Evolutionary conservation across 2,797 vertebrate species (phyloP).

Genomic region (Danio albolineatus): DNA sequence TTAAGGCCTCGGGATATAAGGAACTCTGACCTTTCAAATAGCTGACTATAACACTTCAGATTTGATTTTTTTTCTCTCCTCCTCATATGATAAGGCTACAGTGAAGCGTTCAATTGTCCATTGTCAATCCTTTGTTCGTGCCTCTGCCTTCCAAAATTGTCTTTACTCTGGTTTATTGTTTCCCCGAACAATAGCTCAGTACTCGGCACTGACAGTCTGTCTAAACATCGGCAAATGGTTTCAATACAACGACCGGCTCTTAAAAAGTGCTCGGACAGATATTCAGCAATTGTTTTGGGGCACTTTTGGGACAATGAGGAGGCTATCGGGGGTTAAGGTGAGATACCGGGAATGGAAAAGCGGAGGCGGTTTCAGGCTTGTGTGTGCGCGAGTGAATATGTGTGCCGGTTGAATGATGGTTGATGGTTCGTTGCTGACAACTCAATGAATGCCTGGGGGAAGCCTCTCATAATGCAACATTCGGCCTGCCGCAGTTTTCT

Average conservation of each 20-base stretch:
- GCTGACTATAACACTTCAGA: constrained; percentile 73
- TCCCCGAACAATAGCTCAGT: constrained; percentile 39
- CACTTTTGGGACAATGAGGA: constrained; percentile 37
- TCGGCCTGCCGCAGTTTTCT: constrained; percentile 74
- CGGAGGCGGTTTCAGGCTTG: constrained; percentile 31
- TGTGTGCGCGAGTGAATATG: background rate
- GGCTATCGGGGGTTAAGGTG: constrained; percentile 49
- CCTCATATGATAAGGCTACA: constrained; percentile 66
- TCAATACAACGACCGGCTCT: constrained; percentile 34
- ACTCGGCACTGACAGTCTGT: constrained; percentile 32
- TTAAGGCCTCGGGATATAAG: constrained; percentile 74
- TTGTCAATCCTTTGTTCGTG: constrained; percentile 42
- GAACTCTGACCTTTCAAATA: constrained; percentile 78
- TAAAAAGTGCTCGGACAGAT: constrained; percentile 23
- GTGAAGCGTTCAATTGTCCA: constrained; percentile 57
- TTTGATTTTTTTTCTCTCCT: constrained; percentile 66
- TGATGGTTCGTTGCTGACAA: constrained; percentile 72
- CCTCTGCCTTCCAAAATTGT: constrained; percentile 31
- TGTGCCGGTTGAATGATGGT: constrained; percentile 46
- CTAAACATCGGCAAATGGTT: constrained; percentile 35
- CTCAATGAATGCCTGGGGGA: constrained; percentile 71
- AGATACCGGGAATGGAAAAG: constrained; percentile 46
- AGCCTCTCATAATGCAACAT: constrained; percentile 69
- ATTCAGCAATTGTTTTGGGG: constrained; percentile 43
- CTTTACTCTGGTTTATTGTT: constrained; percentile 46